Conservation (phyloP, 2,888 invertebrate genomes). For the Holacanthella duospinosa region DNA sequence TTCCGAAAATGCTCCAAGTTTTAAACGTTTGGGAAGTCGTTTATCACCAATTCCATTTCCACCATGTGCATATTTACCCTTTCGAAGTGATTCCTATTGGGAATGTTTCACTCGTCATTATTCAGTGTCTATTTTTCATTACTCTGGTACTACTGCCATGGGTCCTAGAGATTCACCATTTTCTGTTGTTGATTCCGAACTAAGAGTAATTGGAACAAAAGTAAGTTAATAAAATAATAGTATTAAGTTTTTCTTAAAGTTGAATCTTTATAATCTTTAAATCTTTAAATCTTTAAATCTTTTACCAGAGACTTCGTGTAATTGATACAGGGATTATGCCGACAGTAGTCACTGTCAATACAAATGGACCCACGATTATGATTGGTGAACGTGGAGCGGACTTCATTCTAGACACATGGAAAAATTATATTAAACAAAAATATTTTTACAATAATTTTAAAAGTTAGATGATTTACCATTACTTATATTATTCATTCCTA, state of each 20-base stretch:
- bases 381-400: conserved; percentile 33
- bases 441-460: neutral
- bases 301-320: conserved; percentile 23
- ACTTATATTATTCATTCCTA: too few species aligned
- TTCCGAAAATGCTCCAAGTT: conserved; percentile 33
- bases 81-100: conserved; percentile 30
- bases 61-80: conserved; percentile 25
- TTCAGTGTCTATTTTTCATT: conserved; percentile 29
- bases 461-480: too few species aligned
- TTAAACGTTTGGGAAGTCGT: conserved; percentile 19
- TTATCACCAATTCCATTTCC: conserved; percentile 26
- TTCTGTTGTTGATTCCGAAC: conserved; percentile 30
- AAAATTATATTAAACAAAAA: conserved; percentile 15
- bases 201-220: conserved; percentile 31
- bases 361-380: conserved; percentile 29
- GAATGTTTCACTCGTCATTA: conserved; percentile 33
- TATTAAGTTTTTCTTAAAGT: neutral
- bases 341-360: conserved; percentile 32
- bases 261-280: neutral
- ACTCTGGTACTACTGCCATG: conserved; percentile 33
- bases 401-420: conserved; percentile 35
- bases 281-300: neutral
- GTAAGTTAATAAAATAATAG: neutral
- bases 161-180: conserved; percentile 23
- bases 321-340: conserved; percentile 35